A percentile compares a stretch with the other conserved stretches of the same genome.
Evolutionary conservation across 1,140 invertebrate genomes (phyloP).

Genomic region (Zaprionus nigranus): DNA sequence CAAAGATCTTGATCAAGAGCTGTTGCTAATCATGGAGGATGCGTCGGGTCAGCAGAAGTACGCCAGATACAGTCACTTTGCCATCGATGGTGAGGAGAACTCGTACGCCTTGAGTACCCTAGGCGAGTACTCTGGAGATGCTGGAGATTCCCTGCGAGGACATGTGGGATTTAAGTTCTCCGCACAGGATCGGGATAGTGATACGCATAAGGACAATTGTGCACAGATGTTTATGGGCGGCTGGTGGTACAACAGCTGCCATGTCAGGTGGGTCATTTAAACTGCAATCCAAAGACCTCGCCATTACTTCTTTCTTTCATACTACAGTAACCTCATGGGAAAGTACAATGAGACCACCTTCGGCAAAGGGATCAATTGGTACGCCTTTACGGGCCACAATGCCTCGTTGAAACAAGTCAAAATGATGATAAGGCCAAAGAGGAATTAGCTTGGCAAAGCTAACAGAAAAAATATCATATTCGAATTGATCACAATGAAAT

Average conservation of each 20-base stretch:
- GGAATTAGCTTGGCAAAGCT: neutral
- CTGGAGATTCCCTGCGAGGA: conserved; percentile 27
- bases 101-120: conserved; percentile 8
- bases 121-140: conserved; percentile 35
- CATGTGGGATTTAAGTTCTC: conserved; percentile 32
- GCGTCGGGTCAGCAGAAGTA: conserved; percentile 1
- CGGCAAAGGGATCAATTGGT: conserved; percentile 50
- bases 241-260: conserved; percentile 45
- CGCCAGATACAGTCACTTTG: conserved; percentile 27
- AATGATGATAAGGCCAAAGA: conserved; percentile 48
- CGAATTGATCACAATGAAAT: neutral
- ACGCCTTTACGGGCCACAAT: conserved; percentile 20
- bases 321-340: conserved; percentile 43
- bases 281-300: neutral
- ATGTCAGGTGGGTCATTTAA: conserved; percentile 23
- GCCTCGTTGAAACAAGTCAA: conserved; percentile 39
- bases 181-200: conserved; percentile 33
- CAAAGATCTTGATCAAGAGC: conserved; percentile 86
- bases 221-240: conserved; percentile 32
- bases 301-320: neutral
- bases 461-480: too few relatives aligned
- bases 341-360: conserved; percentile 33
- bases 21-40: conserved; percentile 86
- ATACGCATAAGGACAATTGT: conserved; percentile 28
- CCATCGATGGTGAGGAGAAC: conserved; percentile 18